Conservation (phyloP, 2,888 invertebrate species). For the Platycheirus albimanus region DNA sequence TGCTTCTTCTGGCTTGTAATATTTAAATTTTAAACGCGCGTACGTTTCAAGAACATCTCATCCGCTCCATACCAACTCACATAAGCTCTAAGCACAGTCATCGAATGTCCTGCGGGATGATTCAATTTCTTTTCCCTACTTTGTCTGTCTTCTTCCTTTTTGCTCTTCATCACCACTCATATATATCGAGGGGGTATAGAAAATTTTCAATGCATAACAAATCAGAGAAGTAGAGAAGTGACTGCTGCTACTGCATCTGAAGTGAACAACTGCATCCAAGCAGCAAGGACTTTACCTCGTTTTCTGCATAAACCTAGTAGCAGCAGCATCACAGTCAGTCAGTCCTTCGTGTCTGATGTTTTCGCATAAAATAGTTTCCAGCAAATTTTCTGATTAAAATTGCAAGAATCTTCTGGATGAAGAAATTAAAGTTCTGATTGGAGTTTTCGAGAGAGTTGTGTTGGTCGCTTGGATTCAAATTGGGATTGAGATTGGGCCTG, state of each 20-base stretch:
- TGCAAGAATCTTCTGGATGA: conserved; percentile 54
- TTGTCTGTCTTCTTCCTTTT: background rate
- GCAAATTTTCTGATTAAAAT: conserved; percentile 60
- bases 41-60: conserved; percentile 38
- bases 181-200: background rate
- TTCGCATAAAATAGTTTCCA: conserved; percentile 49
- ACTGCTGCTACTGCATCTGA: conserved; percentile 49
- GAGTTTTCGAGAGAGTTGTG: conserved; percentile 44
- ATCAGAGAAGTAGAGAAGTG: conserved; percentile 46
- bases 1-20: background rate
- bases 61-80: background rate
- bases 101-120: conserved; percentile 60
- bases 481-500: too few species aligned
- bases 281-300: conserved; percentile 37
- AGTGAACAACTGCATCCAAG: conserved; percentile 46
- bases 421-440: conserved; percentile 62
- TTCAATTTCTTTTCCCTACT: conserved; percentile 46
- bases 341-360: background rate
- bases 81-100: too few species aligned
- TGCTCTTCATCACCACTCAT: background rate
- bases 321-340: background rate
- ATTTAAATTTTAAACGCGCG: conserved; percentile 59
- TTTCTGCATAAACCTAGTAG: conserved; percentile 4
- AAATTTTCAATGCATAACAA: conserved; percentile 68
- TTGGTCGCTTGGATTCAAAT: background rate